phyloP scores from a whole-genome alignment of 2,888 invertebrate species.

The Leucophenga montana region DNA sequence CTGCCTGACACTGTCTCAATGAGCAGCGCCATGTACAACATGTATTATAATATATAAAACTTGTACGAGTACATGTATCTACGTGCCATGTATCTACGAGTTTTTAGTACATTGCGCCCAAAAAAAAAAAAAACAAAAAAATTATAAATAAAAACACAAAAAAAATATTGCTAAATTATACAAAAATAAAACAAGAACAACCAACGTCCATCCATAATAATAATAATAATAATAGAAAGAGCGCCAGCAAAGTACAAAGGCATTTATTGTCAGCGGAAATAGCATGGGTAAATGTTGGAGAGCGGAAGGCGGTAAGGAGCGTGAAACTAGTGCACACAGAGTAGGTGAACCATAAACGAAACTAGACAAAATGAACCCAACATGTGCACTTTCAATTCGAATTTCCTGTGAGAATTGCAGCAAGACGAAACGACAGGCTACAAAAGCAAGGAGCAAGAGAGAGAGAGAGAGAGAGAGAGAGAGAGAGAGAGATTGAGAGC shows the following conservation, averaged over 20 bases:
- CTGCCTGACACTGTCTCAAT: neutral
- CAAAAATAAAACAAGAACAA: conserved; percentile 6
- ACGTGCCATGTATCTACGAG: no score
- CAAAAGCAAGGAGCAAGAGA: neutral
- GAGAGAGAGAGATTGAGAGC: conserved; percentile 34
- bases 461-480: conserved; percentile 46
- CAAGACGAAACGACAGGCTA: neutral
- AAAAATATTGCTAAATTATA: conserved; percentile 8
- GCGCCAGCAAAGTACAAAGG: conserved; percentile 6
- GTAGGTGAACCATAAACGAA: neutral
- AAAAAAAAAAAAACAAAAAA: conserved; percentile 1
- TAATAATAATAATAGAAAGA: conserved; percentile 8
- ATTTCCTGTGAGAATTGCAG: conserved; percentile 47
- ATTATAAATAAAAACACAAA: no score
- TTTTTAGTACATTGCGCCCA: conserved; percentile 13
- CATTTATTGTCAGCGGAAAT: conserved; percentile 8
- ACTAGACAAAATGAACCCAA: conserved; percentile 28
- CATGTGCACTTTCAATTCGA: conserved; percentile 58
- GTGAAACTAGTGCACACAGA: no score
- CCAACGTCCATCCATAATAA: neutral
- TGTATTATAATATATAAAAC: neutral
- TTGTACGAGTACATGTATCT: no score
- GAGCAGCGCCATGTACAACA: neutral
- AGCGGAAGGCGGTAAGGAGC: no score
- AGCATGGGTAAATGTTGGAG: no score